Conservation (phyloP, 2,888 invertebrate genomes). For the Tanytarsus gracilentus region DNA sequence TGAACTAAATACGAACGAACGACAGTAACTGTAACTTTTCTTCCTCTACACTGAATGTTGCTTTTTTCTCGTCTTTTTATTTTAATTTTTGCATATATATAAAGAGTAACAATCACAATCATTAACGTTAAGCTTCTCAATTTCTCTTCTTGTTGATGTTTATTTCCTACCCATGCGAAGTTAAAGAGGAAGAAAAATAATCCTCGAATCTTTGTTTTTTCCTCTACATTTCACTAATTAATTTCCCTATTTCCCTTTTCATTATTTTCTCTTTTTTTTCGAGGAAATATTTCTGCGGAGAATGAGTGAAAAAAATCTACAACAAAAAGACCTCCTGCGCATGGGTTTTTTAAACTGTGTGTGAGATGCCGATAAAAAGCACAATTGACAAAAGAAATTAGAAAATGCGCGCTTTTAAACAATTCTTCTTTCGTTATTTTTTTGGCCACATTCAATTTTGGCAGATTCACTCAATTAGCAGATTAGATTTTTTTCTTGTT, state of each 20-base stretch:
- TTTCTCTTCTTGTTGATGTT: constrained; percentile 8
- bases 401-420: neutral
- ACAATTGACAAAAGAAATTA: neutral
- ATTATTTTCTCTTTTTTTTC: neutral
- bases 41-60: neutral
- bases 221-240: constrained; percentile 25
- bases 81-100: constrained; percentile 1
- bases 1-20: too few species aligned
- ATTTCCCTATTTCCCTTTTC: neutral
- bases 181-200: neutral
- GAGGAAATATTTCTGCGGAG: neutral
- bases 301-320: neutral
- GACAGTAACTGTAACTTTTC: neutral
- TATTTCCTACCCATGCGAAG: neutral
- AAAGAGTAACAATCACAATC: constrained; percentile 27
- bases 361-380: too few species aligned
- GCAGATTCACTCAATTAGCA: constrained; percentile 12
- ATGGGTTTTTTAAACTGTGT: too few species aligned
- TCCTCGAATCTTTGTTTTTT: neutral
- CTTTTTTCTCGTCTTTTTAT: neutral
- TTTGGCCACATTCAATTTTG: constrained; percentile 13
- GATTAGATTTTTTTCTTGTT: neutral
- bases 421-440: neutral
- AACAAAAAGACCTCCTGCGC: too few species aligned
- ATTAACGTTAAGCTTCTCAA: constrained; percentile 25